Evolutionary conservation across 2,113 vertebrate species (phyloP).

Genomic region (Prolemur simus): DNA sequence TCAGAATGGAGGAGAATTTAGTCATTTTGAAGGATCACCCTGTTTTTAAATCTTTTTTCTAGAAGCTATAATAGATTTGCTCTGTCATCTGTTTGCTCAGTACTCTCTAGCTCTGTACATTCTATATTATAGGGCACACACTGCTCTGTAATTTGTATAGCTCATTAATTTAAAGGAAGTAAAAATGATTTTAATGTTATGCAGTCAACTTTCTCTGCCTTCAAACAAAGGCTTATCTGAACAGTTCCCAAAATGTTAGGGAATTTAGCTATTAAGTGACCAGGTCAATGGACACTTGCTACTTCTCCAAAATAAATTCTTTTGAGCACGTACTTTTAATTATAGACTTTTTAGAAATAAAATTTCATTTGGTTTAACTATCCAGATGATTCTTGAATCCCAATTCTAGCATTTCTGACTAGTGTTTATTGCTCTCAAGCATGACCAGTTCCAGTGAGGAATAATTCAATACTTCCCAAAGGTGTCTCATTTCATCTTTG

Average conservation of each 20-base stretch:
- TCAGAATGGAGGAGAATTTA: background rate
- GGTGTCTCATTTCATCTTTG: background rate
- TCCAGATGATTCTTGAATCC: background rate
- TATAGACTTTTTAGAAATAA: background rate
- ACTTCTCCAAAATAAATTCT: background rate
- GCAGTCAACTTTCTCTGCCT: background rate
- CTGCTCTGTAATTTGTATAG: background rate
- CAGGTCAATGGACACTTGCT: background rate
- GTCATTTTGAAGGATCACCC: background rate
- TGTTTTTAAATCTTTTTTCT: background rate
- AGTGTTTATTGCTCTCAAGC: background rate
- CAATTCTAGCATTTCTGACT: background rate
- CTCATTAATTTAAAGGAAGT: background rate
- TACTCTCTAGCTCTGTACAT: background rate
- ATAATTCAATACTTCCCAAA: background rate
- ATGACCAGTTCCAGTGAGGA: background rate
- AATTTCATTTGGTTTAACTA: background rate
- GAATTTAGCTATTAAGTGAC: background rate
- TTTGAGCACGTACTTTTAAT: background rate
- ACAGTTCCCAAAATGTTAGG: background rate
- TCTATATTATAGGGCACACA: background rate
- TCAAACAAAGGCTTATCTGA: background rate
- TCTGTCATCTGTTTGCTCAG: background rate
- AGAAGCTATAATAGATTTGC: background rate
- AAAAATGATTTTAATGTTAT: background rate